Evolutionary conservation across 2,113 vertebrate genomes (phyloP).

Genomic region (Tetrao urogallus): DNA sequence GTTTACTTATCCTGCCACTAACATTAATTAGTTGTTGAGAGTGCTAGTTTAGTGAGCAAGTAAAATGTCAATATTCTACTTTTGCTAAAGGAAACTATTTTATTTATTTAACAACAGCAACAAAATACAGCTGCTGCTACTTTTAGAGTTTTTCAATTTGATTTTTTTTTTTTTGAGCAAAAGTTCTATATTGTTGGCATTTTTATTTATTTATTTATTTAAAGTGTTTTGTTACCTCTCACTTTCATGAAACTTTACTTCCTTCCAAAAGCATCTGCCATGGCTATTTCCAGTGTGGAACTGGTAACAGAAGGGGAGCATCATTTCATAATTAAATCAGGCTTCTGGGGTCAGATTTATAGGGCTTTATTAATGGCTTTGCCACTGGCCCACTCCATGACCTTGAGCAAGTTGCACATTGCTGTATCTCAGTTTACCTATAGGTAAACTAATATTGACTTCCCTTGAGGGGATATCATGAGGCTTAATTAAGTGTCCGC

Average conservation of each 20-base stretch:
- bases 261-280: conserved; percentile 36
- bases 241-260: neutral
- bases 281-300: conserved; percentile 43
- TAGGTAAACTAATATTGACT: conserved; percentile 72
- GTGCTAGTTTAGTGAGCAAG: conserved; percentile 43
- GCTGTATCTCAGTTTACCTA: conserved; percentile 67
- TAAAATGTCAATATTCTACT: conserved; percentile 1
- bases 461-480: conserved; percentile 51
- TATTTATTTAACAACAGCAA: neutral
- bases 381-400: conserved; percentile 51
- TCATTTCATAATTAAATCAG: conserved; percentile 31
- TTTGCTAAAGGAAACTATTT: conserved; percentile 10
- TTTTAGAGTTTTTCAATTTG: neutral
- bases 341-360: conserved; percentile 43
- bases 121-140: conserved; percentile 6
- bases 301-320: conserved; percentile 23
- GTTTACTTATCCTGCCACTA: conserved; percentile 56
- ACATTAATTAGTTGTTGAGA: conserved; percentile 52
- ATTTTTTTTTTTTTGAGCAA: neutral
- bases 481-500: conserved; percentile 57
- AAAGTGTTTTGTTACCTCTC: neutral
- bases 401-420: conserved; percentile 53
- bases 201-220: neutral
- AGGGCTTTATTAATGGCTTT: conserved; percentile 47
- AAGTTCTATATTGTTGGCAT: neutral